These are phyloP conservation scores for Aricia artaxerxes DNA, from an alignment of 2,888 invertebrate species.

Conservation along the genomic window DNA sequence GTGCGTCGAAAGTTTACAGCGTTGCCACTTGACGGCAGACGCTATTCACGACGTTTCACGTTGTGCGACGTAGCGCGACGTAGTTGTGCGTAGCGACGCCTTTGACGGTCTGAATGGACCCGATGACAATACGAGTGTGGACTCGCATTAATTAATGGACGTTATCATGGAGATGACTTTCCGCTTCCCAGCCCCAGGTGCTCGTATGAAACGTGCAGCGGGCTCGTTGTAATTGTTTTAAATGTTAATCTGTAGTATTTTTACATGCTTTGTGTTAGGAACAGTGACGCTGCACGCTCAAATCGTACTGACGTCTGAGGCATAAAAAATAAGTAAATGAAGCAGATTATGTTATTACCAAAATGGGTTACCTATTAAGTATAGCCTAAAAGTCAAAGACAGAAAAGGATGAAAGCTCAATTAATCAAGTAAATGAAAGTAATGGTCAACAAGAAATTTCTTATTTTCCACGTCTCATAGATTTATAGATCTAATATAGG, in stretches of 20 bases:
- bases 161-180: conserved; percentile 47
- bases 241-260: not conserved
- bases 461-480: not conserved
- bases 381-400: too few species aligned
- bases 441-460: not conserved
- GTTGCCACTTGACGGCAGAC: conserved; percentile 68
- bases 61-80: conserved; percentile 8
- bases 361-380: not conserved
- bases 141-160: conserved; percentile 71
- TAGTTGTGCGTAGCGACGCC: conserved; percentile 59
- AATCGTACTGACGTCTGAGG: too few species aligned
- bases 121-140: conserved; percentile 65
- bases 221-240: conserved; percentile 14
- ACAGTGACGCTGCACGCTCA: not conserved
- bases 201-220: conserved; percentile 23
- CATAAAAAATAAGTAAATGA: not conserved
- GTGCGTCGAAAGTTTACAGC: conserved; percentile 61
- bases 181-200: conserved; percentile 24
- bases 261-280: conserved; percentile 22
- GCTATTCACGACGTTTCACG: conserved; percentile 58
- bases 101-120: conserved; percentile 72
- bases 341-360: not conserved
- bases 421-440: not conserved
- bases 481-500: not conserved
- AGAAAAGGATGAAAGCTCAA: too few species aligned